Evolutionary conservation across 2,888 invertebrate species (phyloP), one percentile per base, ranked within the genome.

Genomic region (Electrophaes corylata): DNA sequence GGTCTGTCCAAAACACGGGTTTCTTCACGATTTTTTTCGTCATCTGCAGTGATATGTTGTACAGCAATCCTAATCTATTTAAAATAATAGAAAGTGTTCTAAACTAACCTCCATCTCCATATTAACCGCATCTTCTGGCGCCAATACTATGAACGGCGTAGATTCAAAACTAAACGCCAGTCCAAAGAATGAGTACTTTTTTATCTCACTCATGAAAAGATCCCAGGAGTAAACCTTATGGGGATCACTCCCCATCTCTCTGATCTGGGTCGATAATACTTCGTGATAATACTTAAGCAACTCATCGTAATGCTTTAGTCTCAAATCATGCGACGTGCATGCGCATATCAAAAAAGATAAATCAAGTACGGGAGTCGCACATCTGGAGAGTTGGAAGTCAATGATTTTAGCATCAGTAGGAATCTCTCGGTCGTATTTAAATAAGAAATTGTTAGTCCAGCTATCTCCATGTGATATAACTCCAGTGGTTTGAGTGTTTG

Each of bases 381-480:
- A 93, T 73, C 93, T 91, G 0, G 94, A 80, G 41, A 96, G 72
- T 76, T 96, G 96, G 68, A 95, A 96, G 72, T 96, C 96, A 31
- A 96, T 94, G 58, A 96, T 88, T 67, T 93, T 92, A 0, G 92
- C 91, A 57, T 90, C 88, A 4, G 80, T 61, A 0, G 90, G 86
- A 1, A 31, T 40, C 0, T 67, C 65, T 8, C 75, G 57, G 0
- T 70, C 65, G 49, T 90, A 83, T 66, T 92, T 92, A 6, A 93
- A 93, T 0, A 96, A 76, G 66, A 96, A 96, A 75, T 96, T 96
- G n/a, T 95, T 95, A 0, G 94, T 93, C 96, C 96, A 96, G 35
- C 93, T 93, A 74, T 96, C 96, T 0, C 96, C 96, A 57, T 96
- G 95, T 0, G 93, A 93, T 23, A 96, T 92, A 0, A 94, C 94